Conservation (phyloP, 2,888 invertebrate species). For the Harpagoxenus sublaevis region DNA sequence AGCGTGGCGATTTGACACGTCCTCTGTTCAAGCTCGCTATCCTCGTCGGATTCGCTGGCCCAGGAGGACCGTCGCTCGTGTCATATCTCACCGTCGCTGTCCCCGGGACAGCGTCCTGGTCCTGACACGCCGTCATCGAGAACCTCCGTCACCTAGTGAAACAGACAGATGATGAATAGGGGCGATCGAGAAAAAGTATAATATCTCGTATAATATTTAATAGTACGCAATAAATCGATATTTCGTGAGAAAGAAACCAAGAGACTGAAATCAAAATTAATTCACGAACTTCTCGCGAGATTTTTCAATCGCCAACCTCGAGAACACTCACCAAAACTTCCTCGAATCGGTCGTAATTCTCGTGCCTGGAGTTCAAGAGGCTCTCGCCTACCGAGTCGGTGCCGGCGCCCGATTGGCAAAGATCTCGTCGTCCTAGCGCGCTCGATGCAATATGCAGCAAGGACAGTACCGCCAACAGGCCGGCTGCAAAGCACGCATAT, state of each 20-base stretch:
- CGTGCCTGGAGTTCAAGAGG: conserved; percentile 79
- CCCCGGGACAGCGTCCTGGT: conserved; percentile 75
- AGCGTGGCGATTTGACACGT: conserved; percentile 83
- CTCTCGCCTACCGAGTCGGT: conserved; percentile 82
- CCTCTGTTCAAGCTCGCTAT: conserved; percentile 82
- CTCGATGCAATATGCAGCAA: conserved; percentile 79
- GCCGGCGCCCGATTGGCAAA: conserved; percentile 70
- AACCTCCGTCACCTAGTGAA: conserved; percentile 80
- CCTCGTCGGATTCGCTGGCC: conserved; percentile 83
- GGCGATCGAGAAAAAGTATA: background rate
- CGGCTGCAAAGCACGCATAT: conserved; percentile 72
- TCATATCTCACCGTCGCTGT: conserved; percentile 82
- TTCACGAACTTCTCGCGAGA: background rate
- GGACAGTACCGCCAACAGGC: conserved; percentile 79
- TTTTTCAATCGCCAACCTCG: background rate
- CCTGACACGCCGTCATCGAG: conserved; percentile 80
- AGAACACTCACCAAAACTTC: conserved; percentile 79
- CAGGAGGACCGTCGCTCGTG: conserved; percentile 83
- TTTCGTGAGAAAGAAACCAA: background rate
- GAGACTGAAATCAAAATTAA: background rate
- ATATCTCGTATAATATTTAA: background rate
- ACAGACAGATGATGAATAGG: conserved; percentile 6
- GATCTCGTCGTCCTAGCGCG: conserved; percentile 73
- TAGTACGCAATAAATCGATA: background rate
- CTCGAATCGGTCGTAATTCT: conserved; percentile 82